These are phyloP conservation scores for Melanotaenia boesemani DNA, from an alignment of 2,797 vertebrate species.

Conservation along the genomic window DNA sequence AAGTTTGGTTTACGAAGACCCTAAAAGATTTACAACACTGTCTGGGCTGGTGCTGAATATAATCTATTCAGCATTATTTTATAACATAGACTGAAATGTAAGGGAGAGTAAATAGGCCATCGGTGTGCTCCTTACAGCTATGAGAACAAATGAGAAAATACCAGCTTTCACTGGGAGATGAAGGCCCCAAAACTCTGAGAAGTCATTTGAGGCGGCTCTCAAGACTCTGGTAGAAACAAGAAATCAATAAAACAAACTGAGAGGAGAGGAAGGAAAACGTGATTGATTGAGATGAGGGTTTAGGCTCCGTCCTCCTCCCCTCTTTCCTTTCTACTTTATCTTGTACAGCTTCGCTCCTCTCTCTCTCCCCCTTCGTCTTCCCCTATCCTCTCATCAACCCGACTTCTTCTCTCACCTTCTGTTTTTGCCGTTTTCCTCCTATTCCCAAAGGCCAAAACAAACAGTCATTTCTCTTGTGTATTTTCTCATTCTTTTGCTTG, in stretches of 20 bases:
- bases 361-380: not conserved
- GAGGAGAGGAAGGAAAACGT: slow-evolving; percentile 69
- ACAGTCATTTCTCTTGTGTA: slow-evolving; percentile 26
- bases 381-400: slow-evolving; percentile 21
- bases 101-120: not conserved
- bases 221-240: slow-evolving; percentile 68
- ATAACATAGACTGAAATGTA: not conserved
- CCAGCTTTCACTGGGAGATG: slow-evolving; percentile 39
- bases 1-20: no score
- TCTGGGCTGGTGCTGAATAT: not conserved
- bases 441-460: slow-evolving; percentile 49
- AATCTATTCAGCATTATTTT: not conserved
- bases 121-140: slow-evolving; percentile 1
- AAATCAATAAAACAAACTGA: slow-evolving; percentile 78
- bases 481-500: slow-evolving; percentile 17
- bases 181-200: slow-evolving; percentile 49
- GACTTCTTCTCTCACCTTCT: slow-evolving; percentile 29
- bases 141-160: slow-evolving; percentile 47
- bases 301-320: slow-evolving; percentile 31
- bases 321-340: slow-evolving; percentile 1
- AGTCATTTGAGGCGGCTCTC: slow-evolving; percentile 72
- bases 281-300: slow-evolving; percentile 77
- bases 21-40: no score
- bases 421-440: slow-evolving; percentile 16
- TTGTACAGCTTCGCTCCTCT: not conserved